These are phyloP conservation scores for Sminthurides bifidus DNA, from an alignment of 1,140 invertebrate genomes.

Conservation along the genomic window DNA sequence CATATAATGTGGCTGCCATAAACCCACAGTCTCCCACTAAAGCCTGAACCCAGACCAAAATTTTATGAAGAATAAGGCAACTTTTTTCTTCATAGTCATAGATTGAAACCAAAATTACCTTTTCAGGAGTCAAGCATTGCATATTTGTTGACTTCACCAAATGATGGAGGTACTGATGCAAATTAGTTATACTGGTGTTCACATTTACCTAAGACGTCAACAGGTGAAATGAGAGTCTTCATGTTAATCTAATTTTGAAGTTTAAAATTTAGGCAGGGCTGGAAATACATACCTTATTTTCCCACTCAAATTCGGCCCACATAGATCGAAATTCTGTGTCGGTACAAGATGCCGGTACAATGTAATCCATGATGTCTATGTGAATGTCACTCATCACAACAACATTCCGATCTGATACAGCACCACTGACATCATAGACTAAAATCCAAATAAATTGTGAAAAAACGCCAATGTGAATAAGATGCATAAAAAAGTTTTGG, in stretches of 20 bases:
- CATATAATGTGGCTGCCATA: conserved; percentile 98
- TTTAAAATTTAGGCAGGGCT: not conserved
- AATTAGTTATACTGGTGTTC: conserved; percentile 83
- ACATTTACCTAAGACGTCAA: conserved; percentile 75
- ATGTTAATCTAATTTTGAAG: not conserved
- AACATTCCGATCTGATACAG: conserved; percentile 86
- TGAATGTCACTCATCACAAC: conserved; percentile 98
- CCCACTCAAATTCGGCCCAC: conserved; percentile 99
- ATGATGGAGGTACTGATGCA: conserved; percentile 86
- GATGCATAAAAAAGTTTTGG: conserved; percentile 7
- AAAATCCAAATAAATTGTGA: conserved; percentile 26
- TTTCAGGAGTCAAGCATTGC: conserved; percentile 94
- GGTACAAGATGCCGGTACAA: conserved; percentile 88
- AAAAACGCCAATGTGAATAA: conserved; percentile 7
- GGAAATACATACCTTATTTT: conserved; percentile 96
- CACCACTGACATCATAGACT: conserved; percentile 92
- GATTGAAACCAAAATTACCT: conserved; percentile 40
- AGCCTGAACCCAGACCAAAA: conserved; percentile 46
- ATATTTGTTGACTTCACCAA: conserved; percentile 93
- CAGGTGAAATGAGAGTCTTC: no score
- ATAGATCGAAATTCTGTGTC: conserved; percentile 94
- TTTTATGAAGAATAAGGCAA: not conserved
- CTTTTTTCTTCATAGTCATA: not conserved
- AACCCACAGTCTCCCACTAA: conserved; percentile 93
- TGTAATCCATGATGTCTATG: conserved; percentile 99